phyloP scores from a whole-genome alignment of 2,888 invertebrate genomes.

The Drosophila phalerata region DNA sequence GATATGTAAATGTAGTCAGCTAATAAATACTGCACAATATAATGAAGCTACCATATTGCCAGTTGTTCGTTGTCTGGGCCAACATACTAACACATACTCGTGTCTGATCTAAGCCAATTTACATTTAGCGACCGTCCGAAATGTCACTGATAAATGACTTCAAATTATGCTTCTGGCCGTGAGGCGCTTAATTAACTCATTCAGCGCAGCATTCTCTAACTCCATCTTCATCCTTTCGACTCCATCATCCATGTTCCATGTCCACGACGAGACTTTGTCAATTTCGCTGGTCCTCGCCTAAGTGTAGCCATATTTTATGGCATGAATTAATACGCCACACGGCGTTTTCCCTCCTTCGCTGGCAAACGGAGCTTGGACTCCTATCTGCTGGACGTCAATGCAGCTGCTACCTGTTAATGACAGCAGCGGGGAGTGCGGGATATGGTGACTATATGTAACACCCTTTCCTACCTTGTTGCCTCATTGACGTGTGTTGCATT shows the following conservation, averaged over 20 bases:
- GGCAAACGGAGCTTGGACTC: constrained; percentile 10
- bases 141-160: constrained; percentile 83
- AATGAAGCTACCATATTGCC: constrained; percentile 31
- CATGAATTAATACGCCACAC: constrained; percentile 70
- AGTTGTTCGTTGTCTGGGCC: background rate
- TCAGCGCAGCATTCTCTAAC: constrained; percentile 53
- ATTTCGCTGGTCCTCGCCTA: constrained; percentile 44
- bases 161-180: constrained; percentile 84
- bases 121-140: constrained; percentile 68
- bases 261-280: constrained; percentile 43
- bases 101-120: constrained; percentile 61
- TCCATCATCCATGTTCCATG: constrained; percentile 8
- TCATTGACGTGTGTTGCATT: constrained; percentile 66
- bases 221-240: background rate
- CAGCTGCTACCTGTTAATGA: constrained; percentile 78
- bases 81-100: constrained; percentile 1
- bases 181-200: constrained; percentile 84
- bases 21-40: constrained; percentile 61
- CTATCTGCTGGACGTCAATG: constrained; percentile 58
- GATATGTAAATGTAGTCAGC: constrained; percentile 45
- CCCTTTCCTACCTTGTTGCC: constrained; percentile 4
- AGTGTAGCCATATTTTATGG: constrained; percentile 77
- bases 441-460: constrained; percentile 19
- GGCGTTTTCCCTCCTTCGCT: background rate
- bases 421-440: background rate